These are phyloP conservation scores for Stenolophus ochropezus DNA, from an alignment of 2,888 invertebrate genomes.

Conservation along the genomic window DNA sequence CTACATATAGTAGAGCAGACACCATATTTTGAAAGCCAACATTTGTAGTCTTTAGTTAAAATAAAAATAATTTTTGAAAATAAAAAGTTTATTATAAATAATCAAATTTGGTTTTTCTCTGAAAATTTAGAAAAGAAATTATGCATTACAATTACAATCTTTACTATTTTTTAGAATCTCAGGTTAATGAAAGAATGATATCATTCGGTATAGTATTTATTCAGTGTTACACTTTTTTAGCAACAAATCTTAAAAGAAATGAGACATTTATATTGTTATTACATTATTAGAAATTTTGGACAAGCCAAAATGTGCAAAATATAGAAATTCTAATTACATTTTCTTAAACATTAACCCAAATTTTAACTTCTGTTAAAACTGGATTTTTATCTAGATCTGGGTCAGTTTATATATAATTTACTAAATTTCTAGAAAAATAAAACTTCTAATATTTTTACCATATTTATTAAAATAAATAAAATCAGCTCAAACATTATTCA, in stretches of 20 bases:
- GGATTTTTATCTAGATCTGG: constrained; percentile 13
- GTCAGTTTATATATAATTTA: background rate
- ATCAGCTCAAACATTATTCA: background rate
- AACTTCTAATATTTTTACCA: background rate
- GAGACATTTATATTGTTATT: background rate
- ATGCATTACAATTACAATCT: too few relatives aligned
- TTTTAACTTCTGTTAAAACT: background rate
- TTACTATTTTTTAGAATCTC: too few relatives aligned
- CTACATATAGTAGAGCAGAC: too few relatives aligned
- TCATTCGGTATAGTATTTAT: too few relatives aligned
- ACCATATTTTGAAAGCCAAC: too few relatives aligned
- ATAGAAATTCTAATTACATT: background rate
- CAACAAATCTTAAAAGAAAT: background rate
- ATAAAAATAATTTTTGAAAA: too few relatives aligned
- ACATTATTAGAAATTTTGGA: background rate
- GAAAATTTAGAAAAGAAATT: too few relatives aligned
- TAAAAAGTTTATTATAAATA: too few relatives aligned
- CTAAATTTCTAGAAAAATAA: background rate
- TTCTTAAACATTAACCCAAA: constrained; percentile 7
- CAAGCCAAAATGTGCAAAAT: background rate
- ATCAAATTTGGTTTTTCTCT: too few relatives aligned
- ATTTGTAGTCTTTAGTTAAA: too few relatives aligned
- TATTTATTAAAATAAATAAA: constrained; percentile 8
- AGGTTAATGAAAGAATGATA: too few relatives aligned
- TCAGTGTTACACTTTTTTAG: too few relatives aligned